These are phyloP conservation scores for Pseudorhiza aurosa DNA, from an alignment of 30 jellyfish, hydroid and myxozoan species.

Conservation along the genomic window DNA sequence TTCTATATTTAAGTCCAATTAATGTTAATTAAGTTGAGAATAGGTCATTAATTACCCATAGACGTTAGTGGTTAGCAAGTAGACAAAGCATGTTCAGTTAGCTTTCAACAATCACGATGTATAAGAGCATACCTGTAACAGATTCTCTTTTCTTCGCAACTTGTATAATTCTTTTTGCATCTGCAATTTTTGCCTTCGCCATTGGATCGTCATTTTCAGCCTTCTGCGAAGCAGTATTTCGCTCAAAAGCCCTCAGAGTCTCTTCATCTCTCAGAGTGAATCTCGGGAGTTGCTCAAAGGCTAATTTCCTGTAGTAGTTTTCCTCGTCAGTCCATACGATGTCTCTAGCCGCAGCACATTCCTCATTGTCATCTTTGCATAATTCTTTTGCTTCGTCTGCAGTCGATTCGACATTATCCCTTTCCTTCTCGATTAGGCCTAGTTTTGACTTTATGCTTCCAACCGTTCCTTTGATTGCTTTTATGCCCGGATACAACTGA, in stretches of 20 bases:
- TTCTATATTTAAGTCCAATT: no score
- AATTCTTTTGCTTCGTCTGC: slow-evolving; percentile 49
- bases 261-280: slow-evolving; percentile 39
- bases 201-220: slow-evolving; percentile 58
- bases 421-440: slow-evolving; percentile 49
- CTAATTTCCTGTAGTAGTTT: slow-evolving; percentile 51
- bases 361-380: slow-evolving; percentile 31
- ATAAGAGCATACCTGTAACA: slow-evolving; percentile 26
- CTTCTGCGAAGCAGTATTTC: slow-evolving; percentile 49
- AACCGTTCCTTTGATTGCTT: slow-evolving; percentile 58
- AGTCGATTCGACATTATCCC: slow-evolving; percentile 46
- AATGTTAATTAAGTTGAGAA: no score
- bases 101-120: no score
- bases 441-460: slow-evolving; percentile 37
- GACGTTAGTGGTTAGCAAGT: no score
- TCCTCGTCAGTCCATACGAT: slow-evolving; percentile 56
- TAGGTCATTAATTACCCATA: no score
- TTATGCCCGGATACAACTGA: slow-evolving; percentile 79
- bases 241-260: slow-evolving; percentile 14
- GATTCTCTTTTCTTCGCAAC: slow-evolving; percentile 49
- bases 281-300: slow-evolving; percentile 70
- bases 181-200: slow-evolving; percentile 57
- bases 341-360: slow-evolving; percentile 14
- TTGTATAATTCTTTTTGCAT: background rate
- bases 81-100: no score